These are phyloP conservation scores for Perizoma flavofasciatum DNA, from an alignment of 2,888 invertebrate genomes.

Conservation along the genomic window DNA sequence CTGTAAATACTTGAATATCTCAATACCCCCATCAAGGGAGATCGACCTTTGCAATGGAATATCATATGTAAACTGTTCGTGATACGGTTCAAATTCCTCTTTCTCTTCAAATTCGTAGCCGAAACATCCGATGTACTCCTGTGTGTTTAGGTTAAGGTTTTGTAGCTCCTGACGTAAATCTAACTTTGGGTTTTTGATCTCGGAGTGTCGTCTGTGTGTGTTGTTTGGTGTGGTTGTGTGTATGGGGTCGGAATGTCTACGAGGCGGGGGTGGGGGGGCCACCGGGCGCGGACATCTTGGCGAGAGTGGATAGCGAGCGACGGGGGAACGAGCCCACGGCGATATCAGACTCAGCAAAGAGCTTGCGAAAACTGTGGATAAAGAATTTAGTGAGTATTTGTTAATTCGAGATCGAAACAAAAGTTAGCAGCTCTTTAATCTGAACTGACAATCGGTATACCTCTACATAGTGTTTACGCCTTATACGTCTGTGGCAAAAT, in stretches of 20 bases:
- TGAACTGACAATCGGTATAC: conserved; percentile 1
- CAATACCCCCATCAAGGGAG: conserved; percentile 69
- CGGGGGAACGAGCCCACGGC: conserved; percentile 90
- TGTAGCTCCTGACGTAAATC: conserved; percentile 71
- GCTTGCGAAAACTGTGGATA: conserved; percentile 91
- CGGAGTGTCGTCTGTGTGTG: conserved; percentile 52
- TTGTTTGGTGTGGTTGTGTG: conserved; percentile 34
- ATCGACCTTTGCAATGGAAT: conserved; percentile 67
- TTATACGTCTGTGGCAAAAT: no score
- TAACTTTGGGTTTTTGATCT: conserved; percentile 51
- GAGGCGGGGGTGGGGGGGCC: conserved; percentile 68
- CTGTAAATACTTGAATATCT: conserved; percentile 66
- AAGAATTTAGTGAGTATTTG: conserved; percentile 17
- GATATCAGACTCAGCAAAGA: conserved; percentile 92
- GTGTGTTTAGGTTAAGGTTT: conserved; percentile 59
- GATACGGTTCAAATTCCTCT: conserved; percentile 45
- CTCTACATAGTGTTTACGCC: no score
- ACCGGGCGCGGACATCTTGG: conserved; percentile 87
- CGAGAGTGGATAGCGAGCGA: conserved; percentile 90
- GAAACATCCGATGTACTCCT: conserved; percentile 68
- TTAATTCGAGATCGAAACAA: neutral
- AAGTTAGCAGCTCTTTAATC: neutral
- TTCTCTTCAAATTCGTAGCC: conserved; percentile 61
- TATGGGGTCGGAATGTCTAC: conserved; percentile 67
- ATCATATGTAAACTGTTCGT: conserved; percentile 60